These are phyloP conservation scores for Achroia grisella DNA, from an alignment of 1,140 invertebrate species.

Conservation along the genomic window DNA sequence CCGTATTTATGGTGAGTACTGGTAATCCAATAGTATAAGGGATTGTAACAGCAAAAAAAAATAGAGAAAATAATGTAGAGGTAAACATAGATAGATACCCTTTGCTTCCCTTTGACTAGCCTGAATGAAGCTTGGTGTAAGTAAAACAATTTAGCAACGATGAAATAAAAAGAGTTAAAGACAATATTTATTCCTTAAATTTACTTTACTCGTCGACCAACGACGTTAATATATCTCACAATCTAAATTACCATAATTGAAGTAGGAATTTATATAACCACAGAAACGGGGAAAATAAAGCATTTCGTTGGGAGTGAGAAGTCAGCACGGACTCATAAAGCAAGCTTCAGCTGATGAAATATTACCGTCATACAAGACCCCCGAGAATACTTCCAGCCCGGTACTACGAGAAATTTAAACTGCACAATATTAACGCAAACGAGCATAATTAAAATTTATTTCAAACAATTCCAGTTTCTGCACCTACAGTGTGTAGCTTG, in stretches of 20 bases:
- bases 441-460: conserved; percentile 8
- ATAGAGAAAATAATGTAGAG: too few species aligned
- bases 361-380: conserved; percentile 18
- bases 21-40: too few species aligned
- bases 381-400: conserved; percentile 4
- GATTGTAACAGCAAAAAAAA: too few species aligned
- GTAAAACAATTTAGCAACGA: too few species aligned
- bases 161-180: too few species aligned
- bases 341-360: conserved; percentile 25
- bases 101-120: too few species aligned
- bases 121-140: too few species aligned
- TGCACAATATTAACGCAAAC: conserved; percentile 10
- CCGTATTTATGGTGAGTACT: too few species aligned
- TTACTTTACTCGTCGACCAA: neutral
- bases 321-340: conserved; percentile 24
- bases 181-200: too few species aligned
- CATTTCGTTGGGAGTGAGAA: conserved; percentile 23
- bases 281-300: conserved; percentile 2
- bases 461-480: conserved; percentile 3
- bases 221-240: neutral
- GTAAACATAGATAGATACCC: too few species aligned
- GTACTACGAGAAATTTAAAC: conserved; percentile 12
- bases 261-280: conserved; percentile 1
- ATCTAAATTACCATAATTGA: neutral
- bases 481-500: conserved; percentile 2